phyloP scores from a whole-genome alignment of 2,113 vertebrate genomes.

The Xiphorhynchus elegans region DNA sequence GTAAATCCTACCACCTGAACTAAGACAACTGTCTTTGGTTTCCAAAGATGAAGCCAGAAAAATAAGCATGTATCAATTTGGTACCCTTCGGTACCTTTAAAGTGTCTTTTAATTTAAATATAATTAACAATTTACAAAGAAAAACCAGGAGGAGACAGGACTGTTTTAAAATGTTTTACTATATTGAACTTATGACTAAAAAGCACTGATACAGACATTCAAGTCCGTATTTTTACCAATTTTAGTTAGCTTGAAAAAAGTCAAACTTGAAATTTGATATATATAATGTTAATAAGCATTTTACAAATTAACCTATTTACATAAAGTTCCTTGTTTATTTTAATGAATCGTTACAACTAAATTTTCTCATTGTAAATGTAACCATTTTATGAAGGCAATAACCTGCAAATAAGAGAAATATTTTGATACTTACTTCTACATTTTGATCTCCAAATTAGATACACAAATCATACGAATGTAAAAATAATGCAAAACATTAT shows the following conservation, averaged over 20 bases:
- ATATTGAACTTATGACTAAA: not conserved
- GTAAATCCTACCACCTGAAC: not conserved
- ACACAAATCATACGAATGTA: not conserved
- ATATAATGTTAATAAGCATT: not conserved
- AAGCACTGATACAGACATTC: not conserved
- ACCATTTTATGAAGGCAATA: not conserved
- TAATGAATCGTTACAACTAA: not conserved
- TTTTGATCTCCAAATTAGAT: slow-evolving; percentile 18
- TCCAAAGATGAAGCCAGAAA: not conserved
- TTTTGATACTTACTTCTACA: not conserved
- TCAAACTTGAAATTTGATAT: not conserved
- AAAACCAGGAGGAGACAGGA: not conserved
- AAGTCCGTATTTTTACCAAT: not conserved
- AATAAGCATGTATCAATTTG: not conserved
- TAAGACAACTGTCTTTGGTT: not conserved
- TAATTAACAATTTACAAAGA: not conserved
- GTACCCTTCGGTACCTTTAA: not conserved
- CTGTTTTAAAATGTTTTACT: not conserved
- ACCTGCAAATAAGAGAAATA: not conserved
- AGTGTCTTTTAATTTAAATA: not conserved
- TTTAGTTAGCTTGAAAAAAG: not conserved
- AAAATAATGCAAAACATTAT: not conserved
- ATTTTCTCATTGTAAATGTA: not conserved
- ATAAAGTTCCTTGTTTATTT: not conserved
- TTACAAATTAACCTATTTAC: not conserved